Evolutionary conservation across 2,113 vertebrate genomes (phyloP).

Genomic region (Pteronura brasiliensis): DNA sequence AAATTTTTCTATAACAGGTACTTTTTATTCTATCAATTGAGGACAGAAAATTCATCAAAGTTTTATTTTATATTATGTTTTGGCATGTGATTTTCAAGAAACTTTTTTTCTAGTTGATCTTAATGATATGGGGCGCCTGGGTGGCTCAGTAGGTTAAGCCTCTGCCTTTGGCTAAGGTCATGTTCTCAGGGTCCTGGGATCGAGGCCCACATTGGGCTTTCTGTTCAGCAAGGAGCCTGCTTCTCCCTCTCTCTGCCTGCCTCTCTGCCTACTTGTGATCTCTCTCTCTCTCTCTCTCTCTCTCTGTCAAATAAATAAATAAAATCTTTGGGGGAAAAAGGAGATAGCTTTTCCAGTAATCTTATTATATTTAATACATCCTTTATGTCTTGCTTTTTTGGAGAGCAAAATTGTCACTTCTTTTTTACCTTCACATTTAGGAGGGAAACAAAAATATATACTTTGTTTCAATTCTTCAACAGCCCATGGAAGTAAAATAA

Average conservation of each 20-base stretch:
- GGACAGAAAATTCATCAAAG: not conserved
- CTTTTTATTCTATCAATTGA: not conserved
- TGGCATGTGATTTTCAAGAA: slow-evolving; percentile 33
- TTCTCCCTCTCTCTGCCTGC: too few species aligned
- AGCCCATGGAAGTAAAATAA: slow-evolving; percentile 26
- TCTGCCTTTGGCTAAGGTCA: too few species aligned
- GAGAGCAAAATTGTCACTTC: not conserved
- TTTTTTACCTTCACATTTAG: slow-evolving; percentile 8
- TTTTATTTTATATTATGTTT: slow-evolving; percentile 7
- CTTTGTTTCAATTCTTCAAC: slow-evolving; percentile 27
- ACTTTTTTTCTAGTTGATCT: not conserved
- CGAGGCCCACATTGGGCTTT: too few species aligned
- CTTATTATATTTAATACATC: not conserved
- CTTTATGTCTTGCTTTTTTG: slow-evolving; percentile 1
- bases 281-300: too few species aligned
- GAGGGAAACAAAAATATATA: slow-evolving; percentile 28
- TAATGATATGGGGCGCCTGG: not conserved
- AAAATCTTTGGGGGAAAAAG: not conserved
- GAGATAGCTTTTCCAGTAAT: not conserved
- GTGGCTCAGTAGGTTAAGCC: too few species aligned
- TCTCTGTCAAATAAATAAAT: too few species aligned
- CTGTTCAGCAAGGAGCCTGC: too few species aligned
- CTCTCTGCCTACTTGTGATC: too few species aligned
- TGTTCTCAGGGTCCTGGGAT: too few species aligned
- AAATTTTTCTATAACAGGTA: not conserved